These are phyloP conservation scores for Pangasius larnaudii DNA, from an alignment of 2,797 vertebrate species.

Conservation along the genomic window DNA sequence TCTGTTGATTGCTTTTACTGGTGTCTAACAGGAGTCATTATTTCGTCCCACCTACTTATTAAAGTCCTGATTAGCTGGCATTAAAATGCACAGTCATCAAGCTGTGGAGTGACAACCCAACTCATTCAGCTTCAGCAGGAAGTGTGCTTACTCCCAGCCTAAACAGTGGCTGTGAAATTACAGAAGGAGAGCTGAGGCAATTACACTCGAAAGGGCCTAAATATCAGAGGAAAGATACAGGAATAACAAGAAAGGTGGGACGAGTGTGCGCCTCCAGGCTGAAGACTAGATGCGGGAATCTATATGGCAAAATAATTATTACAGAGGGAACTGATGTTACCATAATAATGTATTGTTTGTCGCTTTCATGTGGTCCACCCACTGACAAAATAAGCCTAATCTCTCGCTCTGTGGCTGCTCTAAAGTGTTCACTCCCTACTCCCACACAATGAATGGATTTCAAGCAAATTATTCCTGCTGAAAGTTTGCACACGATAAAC, in stretches of 20 bases:
- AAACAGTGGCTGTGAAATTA: conserved; percentile 57
- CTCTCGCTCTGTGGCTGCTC: conserved; percentile 70
- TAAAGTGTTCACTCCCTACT: conserved; percentile 70
- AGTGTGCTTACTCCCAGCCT: conserved; percentile 21
- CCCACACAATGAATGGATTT: conserved; percentile 73
- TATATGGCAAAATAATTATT: conserved; percentile 76
- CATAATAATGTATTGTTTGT: conserved; percentile 76
- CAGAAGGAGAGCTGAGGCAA: conserved; percentile 68
- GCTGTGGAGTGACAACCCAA: neutral
- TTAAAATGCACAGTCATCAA: conserved; percentile 8
- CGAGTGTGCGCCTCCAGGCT: conserved; percentile 57
- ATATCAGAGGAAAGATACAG: conserved; percentile 64
- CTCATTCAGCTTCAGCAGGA: conserved; percentile 25
- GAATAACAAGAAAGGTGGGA: conserved; percentile 55
- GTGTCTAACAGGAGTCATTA: neutral
- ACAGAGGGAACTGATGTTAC: conserved; percentile 72
- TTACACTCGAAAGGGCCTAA: conserved; percentile 65
- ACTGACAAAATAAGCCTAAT: conserved; percentile 78
- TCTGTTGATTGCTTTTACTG: neutral
- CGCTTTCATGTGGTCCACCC: conserved; percentile 79
- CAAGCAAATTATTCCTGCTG: conserved; percentile 73
- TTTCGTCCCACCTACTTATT: neutral
- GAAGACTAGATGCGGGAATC: conserved; percentile 68
- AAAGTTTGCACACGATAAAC: conserved; percentile 81
- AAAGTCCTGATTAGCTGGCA: neutral